Conservation (phyloP, 2,888 invertebrate genomes). For the Epinotia nisella region DNA sequence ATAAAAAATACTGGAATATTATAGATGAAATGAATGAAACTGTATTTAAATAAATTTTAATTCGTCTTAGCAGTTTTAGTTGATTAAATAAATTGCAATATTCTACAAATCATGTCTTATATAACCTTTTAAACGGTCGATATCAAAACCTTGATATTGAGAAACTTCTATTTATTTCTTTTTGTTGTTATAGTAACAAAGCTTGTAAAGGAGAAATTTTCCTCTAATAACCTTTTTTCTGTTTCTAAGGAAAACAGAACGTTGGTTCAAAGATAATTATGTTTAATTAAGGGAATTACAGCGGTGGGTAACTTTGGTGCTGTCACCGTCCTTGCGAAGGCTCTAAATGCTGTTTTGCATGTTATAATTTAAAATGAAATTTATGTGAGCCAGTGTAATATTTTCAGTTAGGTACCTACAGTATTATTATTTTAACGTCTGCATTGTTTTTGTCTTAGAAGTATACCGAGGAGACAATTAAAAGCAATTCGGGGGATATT, state of each 20-base stretch:
- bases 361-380: background rate
- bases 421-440: background rate
- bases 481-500: background rate
- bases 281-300: conserved; percentile 34
- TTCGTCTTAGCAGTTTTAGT: too few relatives aligned
- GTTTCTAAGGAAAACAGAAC: conserved; percentile 20
- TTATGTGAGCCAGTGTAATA: background rate
- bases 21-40: too few relatives aligned
- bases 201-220: background rate
- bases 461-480: too few relatives aligned
- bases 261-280: conserved; percentile 29
- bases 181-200: background rate
- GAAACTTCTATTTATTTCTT: conserved; percentile 16
- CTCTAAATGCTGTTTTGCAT: background rate
- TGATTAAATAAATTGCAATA: too few relatives aligned
- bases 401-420: background rate
- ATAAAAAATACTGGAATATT: too few relatives aligned
- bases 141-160: too few relatives aligned
- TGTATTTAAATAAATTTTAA: too few relatives aligned
- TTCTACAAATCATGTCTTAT: too few relatives aligned
- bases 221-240: conserved; percentile 5
- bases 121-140: too few relatives aligned
- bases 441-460: background rate
- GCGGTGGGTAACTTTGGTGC: conserved; percentile 12
- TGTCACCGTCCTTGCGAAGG: background rate